phyloP scores from a whole-genome alignment of 2,888 invertebrate species.

The Dendrolimus houi region DNA sequence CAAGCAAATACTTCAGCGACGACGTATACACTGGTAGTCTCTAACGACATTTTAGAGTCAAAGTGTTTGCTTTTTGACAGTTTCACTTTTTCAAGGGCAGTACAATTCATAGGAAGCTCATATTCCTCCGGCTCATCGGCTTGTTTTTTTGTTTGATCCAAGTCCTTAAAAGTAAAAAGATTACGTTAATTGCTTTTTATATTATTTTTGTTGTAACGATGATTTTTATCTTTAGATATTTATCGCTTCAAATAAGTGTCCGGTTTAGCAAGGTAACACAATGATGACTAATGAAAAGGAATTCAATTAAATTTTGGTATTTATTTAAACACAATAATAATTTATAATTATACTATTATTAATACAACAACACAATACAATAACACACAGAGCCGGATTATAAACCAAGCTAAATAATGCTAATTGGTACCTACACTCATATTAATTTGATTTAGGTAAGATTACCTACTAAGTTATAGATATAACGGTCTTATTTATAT shows the following conservation, averaged over 20 bases:
- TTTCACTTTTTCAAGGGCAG: conserved; percentile 35
- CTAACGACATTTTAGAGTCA: conserved; percentile 45
- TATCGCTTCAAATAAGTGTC: not conserved
- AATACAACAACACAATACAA: too few relatives aligned
- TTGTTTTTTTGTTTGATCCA: conserved; percentile 41
- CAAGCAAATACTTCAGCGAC: conserved; percentile 57
- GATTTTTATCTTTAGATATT: not conserved
- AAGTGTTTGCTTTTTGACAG: conserved; percentile 45
- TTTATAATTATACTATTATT: too few relatives aligned
- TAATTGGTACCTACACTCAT: too few relatives aligned
- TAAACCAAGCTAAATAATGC: too few relatives aligned
- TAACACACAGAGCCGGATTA: too few relatives aligned
- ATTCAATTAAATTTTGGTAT: too few relatives aligned
- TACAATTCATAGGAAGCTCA: conserved; percentile 37
- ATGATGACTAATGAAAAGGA: too few relatives aligned
- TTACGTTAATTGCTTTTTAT: not conserved
- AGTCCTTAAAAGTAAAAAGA: conserved; percentile 26
- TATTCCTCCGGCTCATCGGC: conserved; percentile 19
- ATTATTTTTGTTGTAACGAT: not conserved
- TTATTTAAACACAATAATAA: too few relatives aligned
- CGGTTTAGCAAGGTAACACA: too few relatives aligned
- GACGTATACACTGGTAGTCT: conserved; percentile 52
- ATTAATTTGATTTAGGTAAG: too few relatives aligned
- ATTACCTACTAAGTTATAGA: too few relatives aligned
- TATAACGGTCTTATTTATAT: too few relatives aligned